Evolutionary conservation across 2,113 vertebrate species (phyloP), one percentile per base, ranked within the genome.

Genomic region (Oncorhynchus nerka): DNA sequence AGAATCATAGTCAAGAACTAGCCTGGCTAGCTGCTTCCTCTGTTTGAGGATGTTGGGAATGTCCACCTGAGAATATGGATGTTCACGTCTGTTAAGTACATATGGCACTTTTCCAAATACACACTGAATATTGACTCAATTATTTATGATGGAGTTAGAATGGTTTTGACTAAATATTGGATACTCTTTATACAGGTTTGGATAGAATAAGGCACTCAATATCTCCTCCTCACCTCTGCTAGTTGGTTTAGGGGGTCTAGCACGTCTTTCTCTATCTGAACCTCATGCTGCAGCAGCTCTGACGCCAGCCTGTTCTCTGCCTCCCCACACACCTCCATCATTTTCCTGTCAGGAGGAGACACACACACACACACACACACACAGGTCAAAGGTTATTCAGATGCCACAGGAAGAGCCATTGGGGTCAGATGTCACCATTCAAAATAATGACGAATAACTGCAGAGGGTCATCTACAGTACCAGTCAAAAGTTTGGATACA

Each of bases 41-140:
- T 98, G 97, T 81, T 99, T 99, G 86, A 97, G 95, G 88, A 99
- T 97, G 91, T 99, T 99, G 0, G 98, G 98, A 80, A 99, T 98
- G 75, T 99, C 98, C 66, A 95, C 87, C 98, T 99, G 66, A 75
- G 6, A 71, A 75, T 2, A 83, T 55, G 48, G 16, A 68, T 67
- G 34, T 62, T n/a, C 77, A 1, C 61, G 5, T n/a, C 12, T 26
- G 61, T 9, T 26, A 11, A 64, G n/a, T 26, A 64, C 2, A 5
- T 11, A 9, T 12, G 39, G 39, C 9, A 9, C 39, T 22, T 22
- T 64, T 64, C 22, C 15, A 67, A 67, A 30, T 30, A 28, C n/a
- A 22, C 39, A 45, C 11, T 45, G 39, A 64, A 12, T 24, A 19
- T 57, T 57, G 55, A 57, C 15, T 19, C 20, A 57, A 57, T 57